phyloP scores from a whole-genome alignment of 2,888 invertebrate genomes.

The Cheilosia vernalis region DNA sequence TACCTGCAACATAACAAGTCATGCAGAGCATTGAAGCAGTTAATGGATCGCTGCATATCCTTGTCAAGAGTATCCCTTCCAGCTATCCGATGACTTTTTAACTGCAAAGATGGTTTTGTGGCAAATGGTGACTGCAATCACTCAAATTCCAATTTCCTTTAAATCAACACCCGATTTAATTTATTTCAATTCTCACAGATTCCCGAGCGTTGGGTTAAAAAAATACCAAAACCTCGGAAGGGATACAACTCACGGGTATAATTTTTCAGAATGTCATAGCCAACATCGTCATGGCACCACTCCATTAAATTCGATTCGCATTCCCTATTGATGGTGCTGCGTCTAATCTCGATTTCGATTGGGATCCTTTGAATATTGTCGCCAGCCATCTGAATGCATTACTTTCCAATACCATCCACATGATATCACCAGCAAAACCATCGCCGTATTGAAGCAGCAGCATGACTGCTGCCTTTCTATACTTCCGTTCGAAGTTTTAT shows the following conservation, averaged over 20 bases:
- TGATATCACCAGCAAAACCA: conserved; percentile 59
- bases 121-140: too few species aligned
- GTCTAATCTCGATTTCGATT: conserved; percentile 70
- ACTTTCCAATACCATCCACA: conserved; percentile 61
- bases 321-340: conserved; percentile 33
- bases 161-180: neutral
- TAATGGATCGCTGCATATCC: too few species aligned
- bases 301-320: conserved; percentile 45
- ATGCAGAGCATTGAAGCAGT: too few species aligned
- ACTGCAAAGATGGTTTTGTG: too few species aligned
- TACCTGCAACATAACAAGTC: too few species aligned
- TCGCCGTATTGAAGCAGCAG: conserved; percentile 11
- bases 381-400: conserved; percentile 70
- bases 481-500: conserved; percentile 45
- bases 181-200: neutral
- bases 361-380: conserved; percentile 72
- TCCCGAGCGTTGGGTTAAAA: neutral
- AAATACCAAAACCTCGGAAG: neutral
- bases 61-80: too few species aligned
- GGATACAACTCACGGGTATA: neutral
- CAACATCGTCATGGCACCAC: conserved; percentile 13
- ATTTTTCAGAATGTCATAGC: conserved; percentile 8
- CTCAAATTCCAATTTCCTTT: too few species aligned
- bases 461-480: neutral
- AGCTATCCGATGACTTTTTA: too few species aligned